Evolutionary conservation across 2,888 invertebrate species (phyloP).

Genomic region (Hyalella azteca): DNA sequence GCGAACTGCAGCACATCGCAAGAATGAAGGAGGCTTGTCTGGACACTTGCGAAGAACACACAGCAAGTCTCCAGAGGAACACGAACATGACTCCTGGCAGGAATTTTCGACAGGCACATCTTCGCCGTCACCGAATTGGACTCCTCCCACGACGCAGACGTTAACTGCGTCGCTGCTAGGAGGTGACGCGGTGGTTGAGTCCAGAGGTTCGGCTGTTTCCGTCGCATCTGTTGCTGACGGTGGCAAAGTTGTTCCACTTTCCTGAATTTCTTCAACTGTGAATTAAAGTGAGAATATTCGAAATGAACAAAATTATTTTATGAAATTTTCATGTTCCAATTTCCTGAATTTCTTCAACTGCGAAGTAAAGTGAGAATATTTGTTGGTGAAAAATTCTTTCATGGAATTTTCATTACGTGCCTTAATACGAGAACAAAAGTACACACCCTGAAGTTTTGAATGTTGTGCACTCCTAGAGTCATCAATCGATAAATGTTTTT

Average conservation of each 20-base stretch:
- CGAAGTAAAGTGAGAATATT: not conserved
- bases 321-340: no score
- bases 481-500: no score
- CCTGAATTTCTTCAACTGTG: not conserved
- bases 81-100: slow-evolving; percentile 78
- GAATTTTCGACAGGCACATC: slow-evolving; percentile 70
- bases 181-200: not conserved
- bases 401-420: no score
- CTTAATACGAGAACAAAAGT: no score
- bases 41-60: slow-evolving; percentile 78
- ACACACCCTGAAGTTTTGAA: no score
- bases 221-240: not conserved
- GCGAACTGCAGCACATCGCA: slow-evolving; percentile 73
- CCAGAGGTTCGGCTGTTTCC: not conserved
- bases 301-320: no score
- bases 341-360: not conserved
- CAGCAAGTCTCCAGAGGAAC: slow-evolving; percentile 81
- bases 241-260: not conserved
- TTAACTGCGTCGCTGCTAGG: not conserved
- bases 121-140: slow-evolving; percentile 38
- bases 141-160: not conserved
- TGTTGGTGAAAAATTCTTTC: no score
- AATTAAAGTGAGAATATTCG: not conserved
- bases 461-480: no score
- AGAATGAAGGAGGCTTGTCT: slow-evolving; percentile 72